phyloP scores from a whole-genome alignment of 53 echinoderm and acorn worm species.

The Pentamera pediparva region DNA sequence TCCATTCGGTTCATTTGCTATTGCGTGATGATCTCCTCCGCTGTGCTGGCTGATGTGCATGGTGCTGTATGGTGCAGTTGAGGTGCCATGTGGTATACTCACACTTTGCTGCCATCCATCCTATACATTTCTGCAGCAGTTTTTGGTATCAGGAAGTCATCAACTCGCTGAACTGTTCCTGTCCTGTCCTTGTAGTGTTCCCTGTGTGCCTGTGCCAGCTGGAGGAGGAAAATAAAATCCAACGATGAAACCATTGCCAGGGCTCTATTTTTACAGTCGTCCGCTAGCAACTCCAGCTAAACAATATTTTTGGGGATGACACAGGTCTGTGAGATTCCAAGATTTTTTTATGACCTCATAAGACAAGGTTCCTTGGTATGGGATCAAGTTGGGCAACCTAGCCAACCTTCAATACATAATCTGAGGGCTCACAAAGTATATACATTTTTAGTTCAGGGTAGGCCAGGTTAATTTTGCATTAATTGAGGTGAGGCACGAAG shows the following conservation, averaged over 20 bases:
- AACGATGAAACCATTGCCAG: neutral
- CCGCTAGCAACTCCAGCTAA: neutral
- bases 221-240: neutral
- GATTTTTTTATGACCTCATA: no score
- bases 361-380: no score
- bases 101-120: constrained; percentile 68
- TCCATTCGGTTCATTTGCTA: no score
- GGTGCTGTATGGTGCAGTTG: neutral
- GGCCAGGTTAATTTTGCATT: no score
- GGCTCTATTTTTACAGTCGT: neutral
- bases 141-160: constrained; percentile 90
- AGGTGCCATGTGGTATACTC: constrained; percentile 56
- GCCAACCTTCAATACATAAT: no score
- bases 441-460: no score
- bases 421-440: no score
- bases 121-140: constrained; percentile 88
- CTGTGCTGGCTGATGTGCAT: no score
- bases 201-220: constrained; percentile 95
- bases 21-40: no score
- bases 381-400: no score
- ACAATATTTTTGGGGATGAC: neutral
- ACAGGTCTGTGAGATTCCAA: no score
- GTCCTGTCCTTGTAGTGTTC: constrained; percentile 95
- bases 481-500: no score
- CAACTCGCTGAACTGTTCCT: constrained; percentile 69